These are phyloP conservation scores for Erythrolamprus reginae DNA, from an alignment of 2,113 vertebrate species.

Conservation along the genomic window DNA sequence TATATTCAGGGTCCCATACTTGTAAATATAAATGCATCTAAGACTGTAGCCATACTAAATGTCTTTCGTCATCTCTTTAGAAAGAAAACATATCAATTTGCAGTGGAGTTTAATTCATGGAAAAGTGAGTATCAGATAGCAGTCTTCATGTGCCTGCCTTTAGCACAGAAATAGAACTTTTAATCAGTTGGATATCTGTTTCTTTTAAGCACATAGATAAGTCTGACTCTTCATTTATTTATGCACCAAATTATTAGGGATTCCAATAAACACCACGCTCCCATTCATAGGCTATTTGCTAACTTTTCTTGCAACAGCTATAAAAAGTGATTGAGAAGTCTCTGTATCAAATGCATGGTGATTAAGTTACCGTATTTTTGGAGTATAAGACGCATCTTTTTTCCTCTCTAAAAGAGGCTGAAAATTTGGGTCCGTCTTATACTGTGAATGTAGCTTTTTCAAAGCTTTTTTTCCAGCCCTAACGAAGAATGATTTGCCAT, in stretches of 20 bases:
- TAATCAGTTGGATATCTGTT: background rate
- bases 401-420: no score
- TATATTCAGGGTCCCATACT: background rate
- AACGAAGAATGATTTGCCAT: no score
- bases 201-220: background rate
- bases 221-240: background rate
- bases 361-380: no score
- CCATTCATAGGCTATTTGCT: no score
- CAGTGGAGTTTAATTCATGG: background rate
- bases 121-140: background rate
- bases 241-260: background rate
- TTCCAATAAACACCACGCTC: background rate
- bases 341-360: background rate
- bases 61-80: background rate
- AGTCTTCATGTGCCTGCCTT: background rate
- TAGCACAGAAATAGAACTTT: background rate
- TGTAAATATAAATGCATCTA: background rate
- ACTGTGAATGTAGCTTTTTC: no score
- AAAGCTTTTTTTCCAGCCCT: no score
- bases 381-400: no score
- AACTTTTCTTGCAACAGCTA: background rate
- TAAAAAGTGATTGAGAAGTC: background rate
- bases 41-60: background rate
- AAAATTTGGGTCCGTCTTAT: no score
- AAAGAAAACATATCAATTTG: background rate